phyloP scores from a whole-genome alignment of 2,113 vertebrate genomes.

The Sinocyclocheilus anshuiensis region DNA sequence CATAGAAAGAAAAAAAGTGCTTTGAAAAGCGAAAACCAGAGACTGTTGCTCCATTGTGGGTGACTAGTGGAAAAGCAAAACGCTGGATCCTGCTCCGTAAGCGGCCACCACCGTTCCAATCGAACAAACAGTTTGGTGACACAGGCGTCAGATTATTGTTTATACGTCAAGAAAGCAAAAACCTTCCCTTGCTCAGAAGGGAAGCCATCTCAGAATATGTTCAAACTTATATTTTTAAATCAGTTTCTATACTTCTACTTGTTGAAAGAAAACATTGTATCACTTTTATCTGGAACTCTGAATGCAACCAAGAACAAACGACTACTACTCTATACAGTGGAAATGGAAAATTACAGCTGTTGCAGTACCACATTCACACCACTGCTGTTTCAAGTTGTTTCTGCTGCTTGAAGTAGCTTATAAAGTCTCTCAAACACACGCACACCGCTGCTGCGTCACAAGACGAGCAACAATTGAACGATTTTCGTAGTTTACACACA shows the following conservation, averaged over 20 bases:
- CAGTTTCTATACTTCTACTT: conserved; percentile 20
- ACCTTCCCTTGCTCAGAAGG: not conserved
- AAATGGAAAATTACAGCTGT: conserved; percentile 61
- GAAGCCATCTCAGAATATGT: not conserved
- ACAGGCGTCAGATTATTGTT: not conserved
- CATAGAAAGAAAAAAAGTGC: conserved; percentile 62
- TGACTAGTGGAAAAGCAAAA: conserved; percentile 28
- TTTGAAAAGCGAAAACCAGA: conserved; percentile 39
- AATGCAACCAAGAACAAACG: conserved; percentile 39
- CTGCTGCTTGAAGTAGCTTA: conserved; percentile 13
- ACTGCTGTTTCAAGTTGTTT: conserved; percentile 33
- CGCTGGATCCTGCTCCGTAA: conserved; percentile 5
- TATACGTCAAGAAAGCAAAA: conserved; percentile 39
- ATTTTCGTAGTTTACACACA: conserved; percentile 15
- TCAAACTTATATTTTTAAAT: conserved; percentile 3
- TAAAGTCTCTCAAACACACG: conserved; percentile 9
- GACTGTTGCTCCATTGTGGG: conserved; percentile 19
- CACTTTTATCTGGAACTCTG: conserved; percentile 15
- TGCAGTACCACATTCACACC: conserved; percentile 41
- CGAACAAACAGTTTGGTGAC: not conserved
- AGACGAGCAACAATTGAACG: not conserved
- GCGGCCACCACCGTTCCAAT: not conserved
- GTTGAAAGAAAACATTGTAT: conserved; percentile 40
- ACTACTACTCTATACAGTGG: conserved; percentile 52
- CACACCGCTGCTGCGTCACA: not conserved